These are phyloP conservation scores for Melanerpes formicivorus DNA, from an alignment of 2,113 vertebrate species.

Conservation along the genomic window DNA sequence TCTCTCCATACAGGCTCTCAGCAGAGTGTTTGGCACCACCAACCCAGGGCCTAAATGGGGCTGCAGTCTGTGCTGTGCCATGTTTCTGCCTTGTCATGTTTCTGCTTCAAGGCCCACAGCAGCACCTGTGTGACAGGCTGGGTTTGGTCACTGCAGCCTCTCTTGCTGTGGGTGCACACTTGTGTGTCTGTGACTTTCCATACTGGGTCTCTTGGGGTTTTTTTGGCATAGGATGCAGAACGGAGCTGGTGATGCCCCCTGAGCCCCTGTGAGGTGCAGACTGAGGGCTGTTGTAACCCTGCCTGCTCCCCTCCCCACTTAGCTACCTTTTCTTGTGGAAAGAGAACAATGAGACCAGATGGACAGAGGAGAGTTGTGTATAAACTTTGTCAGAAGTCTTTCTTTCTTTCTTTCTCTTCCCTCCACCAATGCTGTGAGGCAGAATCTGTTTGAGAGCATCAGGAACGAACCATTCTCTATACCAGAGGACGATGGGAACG, in stretches of 20 bases:
- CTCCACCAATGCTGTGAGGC: background rate
- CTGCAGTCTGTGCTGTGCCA: rapidly evolving
- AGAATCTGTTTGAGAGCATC: constrained; percentile 94
- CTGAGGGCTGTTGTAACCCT: background rate
- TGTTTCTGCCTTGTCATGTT: rapidly evolving
- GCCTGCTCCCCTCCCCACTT: background rate
- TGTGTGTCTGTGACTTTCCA: background rate
- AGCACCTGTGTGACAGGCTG: background rate
- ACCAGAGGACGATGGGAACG: constrained; percentile 92
- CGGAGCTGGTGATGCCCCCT: background rate
- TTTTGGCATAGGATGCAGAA: background rate
- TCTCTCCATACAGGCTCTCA: background rate
- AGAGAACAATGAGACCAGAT: background rate
- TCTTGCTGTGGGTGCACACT: background rate
- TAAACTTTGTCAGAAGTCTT: background rate
- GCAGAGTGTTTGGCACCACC: background rate
- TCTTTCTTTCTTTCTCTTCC: background rate
- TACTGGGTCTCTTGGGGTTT: background rate
- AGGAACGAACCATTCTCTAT: constrained; percentile 94
- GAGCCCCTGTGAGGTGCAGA: background rate
- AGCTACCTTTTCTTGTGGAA: background rate
- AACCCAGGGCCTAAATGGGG: background rate
- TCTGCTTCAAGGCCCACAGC: background rate
- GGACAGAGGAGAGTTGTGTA: background rate
- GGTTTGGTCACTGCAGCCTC: background rate